Base-by-base conservation (phyloP, 2,113 vertebrate genomes). In the Platysteira castanea region DNA sequence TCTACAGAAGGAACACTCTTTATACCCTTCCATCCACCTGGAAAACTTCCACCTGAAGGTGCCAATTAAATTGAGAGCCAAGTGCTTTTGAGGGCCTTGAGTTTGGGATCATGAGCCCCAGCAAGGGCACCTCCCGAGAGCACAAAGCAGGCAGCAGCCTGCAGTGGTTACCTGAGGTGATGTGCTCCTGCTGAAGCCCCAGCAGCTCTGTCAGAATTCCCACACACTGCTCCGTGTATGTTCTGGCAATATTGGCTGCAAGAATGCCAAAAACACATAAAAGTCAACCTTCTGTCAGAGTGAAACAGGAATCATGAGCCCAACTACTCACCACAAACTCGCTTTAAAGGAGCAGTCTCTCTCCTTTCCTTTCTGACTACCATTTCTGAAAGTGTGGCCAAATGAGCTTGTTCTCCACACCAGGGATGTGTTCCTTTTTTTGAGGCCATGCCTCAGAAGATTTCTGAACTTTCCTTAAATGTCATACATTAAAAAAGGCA, bases 151-250 rank as follows among this genome's bases (percentile, higher is more conserved):
- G 84, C 64, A 67, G 56, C 59, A 80, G 9, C 10, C 35, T 75
- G 46, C 41, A 37, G 1, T 4, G 35, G 17, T 95, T 97, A 99
- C 99, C 99, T 90, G 99, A 99, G 7, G 99, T 99, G 96, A 99
- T 98, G 73, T 99, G 99, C 5, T 99, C 99, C 91, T 99, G 99
- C 78, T 98, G 99, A 30, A 99, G 98, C 2, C 98, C 98, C 33
- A 99, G 98, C 27, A 99, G 97, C 70, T 98, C 99, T 12, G 98
- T 99, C 41, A 99, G 98, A 71, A 99, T 99, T 79, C 97, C 97
- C 68, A 99, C 97, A 89, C 99, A 99, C 54, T 98, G 98, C 68
- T 99, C 99, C 5, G 98, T 99, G 96, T 99, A 99, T 2, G 98
- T 99, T 83, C 98, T 98, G 65, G 99, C 99, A 65, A 99, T 99